These are phyloP conservation scores for Lordiphosa stackelbergi DNA, from an alignment of 1,140 invertebrate genomes.

Conservation along the genomic window DNA sequence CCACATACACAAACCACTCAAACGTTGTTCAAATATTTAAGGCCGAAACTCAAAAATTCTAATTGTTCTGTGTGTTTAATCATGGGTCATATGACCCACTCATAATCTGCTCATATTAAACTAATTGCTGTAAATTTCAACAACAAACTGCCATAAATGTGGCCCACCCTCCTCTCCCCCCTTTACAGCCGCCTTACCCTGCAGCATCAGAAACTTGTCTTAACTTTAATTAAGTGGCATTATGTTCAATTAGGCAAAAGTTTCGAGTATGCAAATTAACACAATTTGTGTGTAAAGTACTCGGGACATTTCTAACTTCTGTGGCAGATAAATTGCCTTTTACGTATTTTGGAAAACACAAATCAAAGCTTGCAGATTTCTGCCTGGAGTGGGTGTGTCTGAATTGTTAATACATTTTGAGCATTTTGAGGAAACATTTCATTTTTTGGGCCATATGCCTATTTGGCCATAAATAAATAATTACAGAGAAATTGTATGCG, in stretches of 20 bases:
- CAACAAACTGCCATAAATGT: constrained; percentile 62
- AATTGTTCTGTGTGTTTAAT: constrained; percentile 35
- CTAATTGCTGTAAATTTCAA: constrained; percentile 59
- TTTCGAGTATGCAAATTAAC: constrained; percentile 74
- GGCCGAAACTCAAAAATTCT: constrained; percentile 16
- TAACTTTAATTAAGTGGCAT: constrained; percentile 74
- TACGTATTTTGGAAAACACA: constrained; percentile 33
- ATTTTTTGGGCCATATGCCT: neutral
- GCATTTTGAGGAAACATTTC: constrained; percentile 24
- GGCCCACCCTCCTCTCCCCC: neutral
- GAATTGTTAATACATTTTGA: constrained; percentile 28
- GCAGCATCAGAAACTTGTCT: constrained; percentile 51
- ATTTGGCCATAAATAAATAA: no score
- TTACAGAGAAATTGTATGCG: no score
- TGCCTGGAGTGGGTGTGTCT: constrained; percentile 20
- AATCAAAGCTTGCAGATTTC: constrained; percentile 43
- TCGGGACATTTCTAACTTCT: constrained; percentile 26
- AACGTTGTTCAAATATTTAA: constrained; percentile 20
- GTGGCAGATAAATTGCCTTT: constrained; percentile 51
- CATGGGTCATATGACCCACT: constrained; percentile 11
- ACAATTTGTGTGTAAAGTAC: constrained; percentile 55
- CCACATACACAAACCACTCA: neutral
- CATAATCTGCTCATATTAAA: constrained; percentile 50
- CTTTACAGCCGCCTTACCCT: neutral
- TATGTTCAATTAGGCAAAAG: constrained; percentile 73